Evolutionary conservation across 1,140 invertebrate species (phyloP).

Genomic region (Drosophila athabasca): DNA sequence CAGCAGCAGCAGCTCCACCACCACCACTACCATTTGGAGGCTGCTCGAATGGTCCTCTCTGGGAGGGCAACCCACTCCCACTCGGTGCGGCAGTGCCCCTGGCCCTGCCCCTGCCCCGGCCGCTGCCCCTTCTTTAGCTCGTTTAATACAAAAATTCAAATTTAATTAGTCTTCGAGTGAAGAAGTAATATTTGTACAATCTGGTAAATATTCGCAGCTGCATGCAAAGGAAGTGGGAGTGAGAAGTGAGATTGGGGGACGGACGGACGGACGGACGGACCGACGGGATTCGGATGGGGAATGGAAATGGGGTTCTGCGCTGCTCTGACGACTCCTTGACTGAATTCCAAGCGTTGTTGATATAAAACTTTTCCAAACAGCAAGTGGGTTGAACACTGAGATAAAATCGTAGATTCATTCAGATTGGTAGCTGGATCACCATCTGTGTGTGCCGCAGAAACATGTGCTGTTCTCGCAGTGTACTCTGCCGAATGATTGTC

Average conservation of each 20-base stretch:
- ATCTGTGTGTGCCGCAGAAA: too few species aligned
- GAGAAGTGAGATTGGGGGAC: conserved; percentile 13
- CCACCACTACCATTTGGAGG: conserved; percentile 8
- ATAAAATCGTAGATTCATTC: not conserved
- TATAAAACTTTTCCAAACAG: conserved; percentile 28
- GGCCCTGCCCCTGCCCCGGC: not conserved
- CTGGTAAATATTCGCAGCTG: conserved; percentile 70
- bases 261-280: not conserved
- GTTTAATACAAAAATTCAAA: conserved; percentile 77
- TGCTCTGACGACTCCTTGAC: conserved; percentile 14
- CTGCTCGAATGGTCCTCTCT: conserved; percentile 24
- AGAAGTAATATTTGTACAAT: conserved; percentile 81
- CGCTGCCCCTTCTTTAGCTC: conserved; percentile 25
- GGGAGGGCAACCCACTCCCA: conserved; percentile 9
- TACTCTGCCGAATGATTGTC: conserved; percentile 29
- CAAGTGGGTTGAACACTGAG: conserved; percentile 35
- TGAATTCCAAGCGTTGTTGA: conserved; percentile 46
- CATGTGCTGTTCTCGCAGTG: conserved; percentile 11
- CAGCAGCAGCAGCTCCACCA: not conserved
- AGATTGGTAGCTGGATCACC: not conserved
- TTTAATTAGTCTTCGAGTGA: conserved; percentile 82
- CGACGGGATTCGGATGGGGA: not conserved
- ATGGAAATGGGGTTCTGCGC: conserved; percentile 4
- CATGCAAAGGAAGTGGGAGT: conserved; percentile 58
- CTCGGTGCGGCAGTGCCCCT: conserved; percentile 9